Percentiles rank a stretch among this genome's conserved stretches.
phyloP scores from a whole-genome alignment of 2,113 vertebrate genomes.

The Himantopus leucocephalus region DNA sequence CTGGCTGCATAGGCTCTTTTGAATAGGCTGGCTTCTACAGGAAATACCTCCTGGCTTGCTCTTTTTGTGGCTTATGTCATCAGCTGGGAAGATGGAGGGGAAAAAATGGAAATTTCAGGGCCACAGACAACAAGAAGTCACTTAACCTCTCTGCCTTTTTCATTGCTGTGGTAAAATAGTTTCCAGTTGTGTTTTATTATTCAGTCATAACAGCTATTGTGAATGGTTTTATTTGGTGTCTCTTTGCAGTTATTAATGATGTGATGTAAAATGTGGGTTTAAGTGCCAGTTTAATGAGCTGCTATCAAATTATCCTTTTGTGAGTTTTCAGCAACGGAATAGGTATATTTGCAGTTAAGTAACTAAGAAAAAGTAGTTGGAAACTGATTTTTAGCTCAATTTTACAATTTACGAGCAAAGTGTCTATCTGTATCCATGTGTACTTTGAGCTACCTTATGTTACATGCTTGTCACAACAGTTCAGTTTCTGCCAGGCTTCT shows the following conservation, averaged over 20 bases:
- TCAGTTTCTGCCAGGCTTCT: background rate
- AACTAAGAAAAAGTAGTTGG: background rate
- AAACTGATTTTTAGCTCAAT: background rate
- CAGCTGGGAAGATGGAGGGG: background rate
- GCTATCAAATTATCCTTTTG: background rate
- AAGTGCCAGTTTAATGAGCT: background rate
- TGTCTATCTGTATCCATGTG: background rate
- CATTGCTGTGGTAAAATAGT: background rate
- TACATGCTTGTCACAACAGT: background rate
- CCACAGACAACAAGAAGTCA: background rate
- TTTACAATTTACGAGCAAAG: background rate
- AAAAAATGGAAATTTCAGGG: background rate
- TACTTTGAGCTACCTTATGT: background rate
- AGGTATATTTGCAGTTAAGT: background rate
- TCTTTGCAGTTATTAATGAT: conserved; percentile 3
- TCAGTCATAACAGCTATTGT: background rate
- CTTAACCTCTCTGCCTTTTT: background rate
- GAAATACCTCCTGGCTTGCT: background rate
- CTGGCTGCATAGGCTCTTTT: background rate
- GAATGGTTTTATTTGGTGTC: background rate
- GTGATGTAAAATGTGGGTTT: background rate
- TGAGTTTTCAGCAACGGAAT: background rate
- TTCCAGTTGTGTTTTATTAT: background rate
- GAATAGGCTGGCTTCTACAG: background rate
- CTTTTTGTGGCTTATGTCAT: background rate